A percentile compares a stretch with the other conserved stretches of the same genome.
Evolutionary conservation across 2,797 vertebrate species (phyloP).

Genomic region (Propithecus deckenii): DNA sequence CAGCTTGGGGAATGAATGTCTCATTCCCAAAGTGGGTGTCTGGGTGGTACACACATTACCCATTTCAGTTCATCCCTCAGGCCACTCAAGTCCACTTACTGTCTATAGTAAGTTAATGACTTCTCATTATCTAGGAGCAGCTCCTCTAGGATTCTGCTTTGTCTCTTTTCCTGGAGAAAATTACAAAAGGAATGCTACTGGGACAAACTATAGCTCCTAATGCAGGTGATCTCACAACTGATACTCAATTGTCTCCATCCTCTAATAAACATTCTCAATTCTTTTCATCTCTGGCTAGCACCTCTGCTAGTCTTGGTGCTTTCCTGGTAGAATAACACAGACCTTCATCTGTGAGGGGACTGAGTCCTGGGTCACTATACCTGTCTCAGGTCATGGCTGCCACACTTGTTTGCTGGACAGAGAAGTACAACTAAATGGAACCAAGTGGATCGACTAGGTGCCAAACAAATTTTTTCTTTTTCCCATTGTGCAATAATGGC

Average conservation of each 20-base stretch:
- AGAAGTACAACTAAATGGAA: not conserved
- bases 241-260: not conserved
- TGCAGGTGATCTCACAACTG: not conserved
- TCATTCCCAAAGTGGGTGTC: not conserved
- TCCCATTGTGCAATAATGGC: not conserved
- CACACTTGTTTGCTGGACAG: not conserved
- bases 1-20: not conserved
- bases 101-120: not conserved
- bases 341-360: not conserved
- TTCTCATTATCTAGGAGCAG: not conserved
- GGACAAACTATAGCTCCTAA: not conserved
- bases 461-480: not conserved
- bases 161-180: not conserved
- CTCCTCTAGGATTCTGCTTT: not conserved
- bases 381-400: not conserved
- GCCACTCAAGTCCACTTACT: not conserved
- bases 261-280: not conserved
- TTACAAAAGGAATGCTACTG: not conserved
- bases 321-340: not conserved
- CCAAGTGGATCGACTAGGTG: not conserved
- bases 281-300: not conserved
- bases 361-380: not conserved
- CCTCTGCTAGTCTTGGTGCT: not conserved
- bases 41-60: not conserved
- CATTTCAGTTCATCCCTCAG: not conserved